Conservation (phyloP, 2,797 vertebrate genomes). For the Dryobates pubescens region DNA sequence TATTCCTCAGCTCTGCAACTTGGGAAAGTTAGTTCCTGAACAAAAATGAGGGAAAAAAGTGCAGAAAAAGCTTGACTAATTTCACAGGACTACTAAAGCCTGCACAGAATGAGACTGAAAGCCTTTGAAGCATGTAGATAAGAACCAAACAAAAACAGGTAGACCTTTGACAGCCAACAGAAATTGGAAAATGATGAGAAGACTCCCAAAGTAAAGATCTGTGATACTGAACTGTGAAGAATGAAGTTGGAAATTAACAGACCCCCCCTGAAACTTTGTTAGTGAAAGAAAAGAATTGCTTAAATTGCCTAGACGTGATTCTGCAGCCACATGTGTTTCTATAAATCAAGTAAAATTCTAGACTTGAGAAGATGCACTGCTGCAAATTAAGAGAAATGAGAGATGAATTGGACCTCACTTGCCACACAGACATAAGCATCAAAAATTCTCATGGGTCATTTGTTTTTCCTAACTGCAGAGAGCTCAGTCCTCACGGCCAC, state of each 20-base stretch:
- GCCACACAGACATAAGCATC: neutral
- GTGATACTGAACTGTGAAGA: neutral
- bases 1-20: slow-evolving; percentile 3
- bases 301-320: neutral
- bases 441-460: neutral
- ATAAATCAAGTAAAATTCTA: neutral
- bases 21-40: neutral
- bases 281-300: neutral
- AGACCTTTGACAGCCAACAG: neutral
- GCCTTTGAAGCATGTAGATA: neutral
- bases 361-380: neutral
- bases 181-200: neutral
- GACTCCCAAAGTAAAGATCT: neutral
- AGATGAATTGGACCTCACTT: neutral
- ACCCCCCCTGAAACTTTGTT: neutral
- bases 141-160: neutral
- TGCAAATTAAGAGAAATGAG: neutral
- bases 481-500: neutral
- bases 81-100: neutral
- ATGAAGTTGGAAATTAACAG: neutral
- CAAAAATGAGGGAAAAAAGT: neutral
- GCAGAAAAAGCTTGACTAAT: neutral
- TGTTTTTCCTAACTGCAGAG: neutral
- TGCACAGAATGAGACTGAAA: neutral
- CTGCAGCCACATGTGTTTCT: neutral